Conservation (phyloP, 2,113 vertebrate genomes). For the Lichenostomus cassidix region DNA sequence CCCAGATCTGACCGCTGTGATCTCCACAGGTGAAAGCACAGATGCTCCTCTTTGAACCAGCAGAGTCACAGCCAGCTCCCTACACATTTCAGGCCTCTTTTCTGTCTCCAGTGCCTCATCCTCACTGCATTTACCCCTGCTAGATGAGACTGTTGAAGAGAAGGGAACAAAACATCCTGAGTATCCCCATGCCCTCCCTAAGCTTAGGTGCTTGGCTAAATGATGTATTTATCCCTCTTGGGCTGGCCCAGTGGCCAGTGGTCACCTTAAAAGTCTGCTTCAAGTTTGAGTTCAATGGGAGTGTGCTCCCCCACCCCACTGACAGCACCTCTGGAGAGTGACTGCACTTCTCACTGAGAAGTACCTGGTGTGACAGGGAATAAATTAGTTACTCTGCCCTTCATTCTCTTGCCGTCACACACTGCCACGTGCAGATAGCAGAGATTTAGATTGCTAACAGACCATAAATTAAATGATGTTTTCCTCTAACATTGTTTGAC, state of each 20-base stretch:
- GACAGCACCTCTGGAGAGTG: not conserved
- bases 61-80: not conserved
- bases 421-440: not conserved
- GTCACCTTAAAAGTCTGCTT: not conserved
- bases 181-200: not conserved
- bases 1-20: not conserved
- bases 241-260: not conserved
- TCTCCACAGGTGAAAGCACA: fast-evolving
- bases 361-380: not conserved
- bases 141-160: not conserved
- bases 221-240: not conserved
- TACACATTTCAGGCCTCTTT: not conserved
- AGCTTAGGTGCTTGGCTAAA: not conserved
- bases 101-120: not conserved
- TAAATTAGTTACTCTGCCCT: not conserved
- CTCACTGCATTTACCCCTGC: not conserved
- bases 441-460: not conserved
- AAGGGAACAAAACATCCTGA: not conserved
- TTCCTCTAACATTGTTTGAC: not conserved
- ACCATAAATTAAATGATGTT: not conserved
- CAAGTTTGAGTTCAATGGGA: not conserved
- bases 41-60: not conserved
- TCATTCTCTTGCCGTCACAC: not conserved
- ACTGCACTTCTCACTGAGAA: not conserved
- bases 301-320: not conserved